Base-by-base conservation (phyloP, 2,888 invertebrate genomes). In the Hyposoter didymator region DNA sequence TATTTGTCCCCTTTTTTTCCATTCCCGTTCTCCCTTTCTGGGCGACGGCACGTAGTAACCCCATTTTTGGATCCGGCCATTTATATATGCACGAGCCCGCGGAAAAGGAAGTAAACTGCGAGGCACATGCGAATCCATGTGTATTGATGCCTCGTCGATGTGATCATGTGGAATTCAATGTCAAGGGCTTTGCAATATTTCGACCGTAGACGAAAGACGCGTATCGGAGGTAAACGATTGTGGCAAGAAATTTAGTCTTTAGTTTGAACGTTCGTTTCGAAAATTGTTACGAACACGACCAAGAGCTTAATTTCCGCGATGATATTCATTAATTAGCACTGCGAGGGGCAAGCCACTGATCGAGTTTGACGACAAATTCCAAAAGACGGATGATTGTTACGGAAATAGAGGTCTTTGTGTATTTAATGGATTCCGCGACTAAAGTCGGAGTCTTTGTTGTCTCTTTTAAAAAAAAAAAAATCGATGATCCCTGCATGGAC, bases 71-170 rank as follows among this genome's bases (percentile, higher is more conserved):
- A 62, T 67, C 78, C 28, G 69, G 35, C 10, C 32, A 62, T 69
- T 47, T 74, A 32, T 49, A 39, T 35, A 28, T 35, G 73, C 22
- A 43, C 64, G 35, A 28, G 28, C 43, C 28, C 52, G 69, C 52
- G 69, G 62, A 45, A 55, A 64, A 75, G 84, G 64, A 39, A 55
- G 43, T 59, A 22, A 70, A 59, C 47, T 49, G 64, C 49, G 67
- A 45, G 3, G 5, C 35, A 35, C 43, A 49, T 43, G 64, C 66
- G 78, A 64, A n/a, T 28, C 72, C 45, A 22, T 28, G 39, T 52
- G 45, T 39, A 59, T 49, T n/a, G 66, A 64, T 67, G 35, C 22
- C 39, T 78, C 67, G 22, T 78, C 67, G 22, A 22, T 78, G 52
- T 73, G 62, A 10, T 49, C 32, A 49, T 49, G 39, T 22, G 28